Conservation (phyloP, 2,888 invertebrate species). For the Myopa testacea region DNA sequence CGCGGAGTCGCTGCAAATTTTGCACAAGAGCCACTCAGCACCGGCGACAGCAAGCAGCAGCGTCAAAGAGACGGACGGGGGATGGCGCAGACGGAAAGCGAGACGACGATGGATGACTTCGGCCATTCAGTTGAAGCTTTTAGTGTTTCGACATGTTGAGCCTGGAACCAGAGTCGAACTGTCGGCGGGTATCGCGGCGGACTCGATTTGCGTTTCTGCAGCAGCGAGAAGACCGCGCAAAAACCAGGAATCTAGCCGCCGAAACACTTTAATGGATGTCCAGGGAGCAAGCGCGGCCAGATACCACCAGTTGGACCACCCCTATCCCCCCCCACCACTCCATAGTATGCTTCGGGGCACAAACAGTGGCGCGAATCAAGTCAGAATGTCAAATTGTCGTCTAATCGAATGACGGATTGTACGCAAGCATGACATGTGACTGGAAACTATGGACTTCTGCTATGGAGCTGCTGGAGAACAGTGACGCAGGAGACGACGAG, state of each 20-base stretch:
- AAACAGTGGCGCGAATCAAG: conserved; percentile 41
- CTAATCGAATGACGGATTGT: conserved; percentile 42
- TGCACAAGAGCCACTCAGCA: background rate
- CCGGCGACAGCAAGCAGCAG: background rate
- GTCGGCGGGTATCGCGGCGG: background rate
- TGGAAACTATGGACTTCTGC: background rate
- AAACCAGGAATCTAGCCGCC: background rate
- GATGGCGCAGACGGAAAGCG: background rate
- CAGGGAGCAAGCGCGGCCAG: background rate
- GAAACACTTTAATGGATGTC: conserved; percentile 23
- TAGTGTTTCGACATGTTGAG: conserved; percentile 17
- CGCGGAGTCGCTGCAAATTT: conserved; percentile 1
- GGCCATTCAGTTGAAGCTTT: conserved; percentile 41
- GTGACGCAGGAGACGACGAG: background rate
- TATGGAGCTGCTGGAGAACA: background rate
- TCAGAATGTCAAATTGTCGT: conserved; percentile 45
- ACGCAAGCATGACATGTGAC: conserved; percentile 35
- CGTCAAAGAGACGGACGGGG: background rate
- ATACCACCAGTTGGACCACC: background rate
- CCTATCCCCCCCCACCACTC: background rate
- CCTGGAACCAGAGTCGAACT: background rate
- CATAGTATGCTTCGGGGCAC: background rate
- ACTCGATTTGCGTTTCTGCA: conserved; percentile 41
- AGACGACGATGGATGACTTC: conserved; percentile 39
- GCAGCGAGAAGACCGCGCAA: conserved; percentile 15